phyloP scores from a whole-genome alignment of 2,888 invertebrate genomes.

The Mythimna ferrago region DNA sequence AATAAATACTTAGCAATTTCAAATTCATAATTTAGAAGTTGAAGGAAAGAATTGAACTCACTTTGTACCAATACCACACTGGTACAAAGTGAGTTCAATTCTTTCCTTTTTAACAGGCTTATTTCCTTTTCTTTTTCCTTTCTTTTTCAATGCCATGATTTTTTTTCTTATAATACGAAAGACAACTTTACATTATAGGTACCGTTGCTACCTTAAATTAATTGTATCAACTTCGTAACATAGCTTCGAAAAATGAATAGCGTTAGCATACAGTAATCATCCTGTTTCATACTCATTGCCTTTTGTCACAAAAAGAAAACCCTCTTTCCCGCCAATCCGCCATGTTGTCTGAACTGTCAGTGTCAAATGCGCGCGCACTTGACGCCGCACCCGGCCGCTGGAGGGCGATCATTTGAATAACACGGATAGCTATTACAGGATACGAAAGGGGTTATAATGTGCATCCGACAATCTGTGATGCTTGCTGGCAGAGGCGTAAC shows the following conservation, averaged over 20 bases:
- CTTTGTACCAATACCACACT: too few species aligned
- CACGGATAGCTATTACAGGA: constrained; percentile 68
- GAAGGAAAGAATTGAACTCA: too few species aligned
- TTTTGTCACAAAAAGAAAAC: constrained; percentile 28
- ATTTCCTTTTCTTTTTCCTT: too few species aligned
- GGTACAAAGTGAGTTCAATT: too few species aligned
- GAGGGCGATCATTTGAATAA: constrained; percentile 77
- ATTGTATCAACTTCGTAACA: not conserved
- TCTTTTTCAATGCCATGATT: too few species aligned
- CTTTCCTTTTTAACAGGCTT: too few species aligned
- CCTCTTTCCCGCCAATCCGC: constrained; percentile 61
- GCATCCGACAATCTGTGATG: constrained; percentile 57
- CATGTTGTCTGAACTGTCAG: constrained; percentile 67
- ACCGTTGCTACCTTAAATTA: too few species aligned
- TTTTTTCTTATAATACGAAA: too few species aligned
- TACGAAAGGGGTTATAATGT: constrained; percentile 50
- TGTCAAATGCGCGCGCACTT: constrained; percentile 66
- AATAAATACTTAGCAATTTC: too few species aligned
- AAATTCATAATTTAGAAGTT: too few species aligned
- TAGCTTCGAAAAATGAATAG: not conserved
- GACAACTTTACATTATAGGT: too few species aligned
- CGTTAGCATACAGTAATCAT: not conserved
- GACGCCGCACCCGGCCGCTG: constrained; percentile 63
- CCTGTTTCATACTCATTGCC: constrained; percentile 3
- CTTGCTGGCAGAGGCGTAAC: not conserved